phyloP scores from a whole-genome alignment of 2,113 vertebrate species.

The Cheilinus undulatus region DNA sequence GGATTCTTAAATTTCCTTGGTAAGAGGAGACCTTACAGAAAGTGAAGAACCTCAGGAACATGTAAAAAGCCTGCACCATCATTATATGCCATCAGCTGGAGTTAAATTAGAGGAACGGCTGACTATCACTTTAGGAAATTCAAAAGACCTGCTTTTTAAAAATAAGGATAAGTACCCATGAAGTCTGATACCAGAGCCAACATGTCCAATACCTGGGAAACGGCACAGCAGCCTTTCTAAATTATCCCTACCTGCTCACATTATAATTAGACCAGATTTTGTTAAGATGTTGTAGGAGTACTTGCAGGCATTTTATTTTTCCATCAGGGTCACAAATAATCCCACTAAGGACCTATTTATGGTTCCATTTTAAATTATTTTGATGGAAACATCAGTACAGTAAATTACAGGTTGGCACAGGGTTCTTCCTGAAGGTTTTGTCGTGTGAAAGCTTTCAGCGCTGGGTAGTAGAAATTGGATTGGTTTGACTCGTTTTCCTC shows the following conservation, averaged over 20 bases:
- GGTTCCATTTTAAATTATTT: conserved; percentile 1
- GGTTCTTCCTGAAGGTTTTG: conserved; percentile 13
- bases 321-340: conserved; percentile 9
- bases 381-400: not conserved
- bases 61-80: too few species aligned
- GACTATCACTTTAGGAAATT: too few species aligned
- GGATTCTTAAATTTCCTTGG: too few species aligned
- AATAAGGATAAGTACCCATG: too few species aligned
- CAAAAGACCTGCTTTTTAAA: too few species aligned
- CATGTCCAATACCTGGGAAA: too few species aligned
- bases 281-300: not conserved
- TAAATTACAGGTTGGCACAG: conserved; percentile 12
- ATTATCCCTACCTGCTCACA: not conserved
- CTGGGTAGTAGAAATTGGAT: conserved; percentile 10
- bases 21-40: too few species aligned
- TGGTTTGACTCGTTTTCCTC: conserved; percentile 27
- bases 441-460: conserved; percentile 37
- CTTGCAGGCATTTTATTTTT: conserved; percentile 3
- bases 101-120: too few species aligned
- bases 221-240: not conserved
- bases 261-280: not conserved
- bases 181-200: too few species aligned
- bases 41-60: too few species aligned
- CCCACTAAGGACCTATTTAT: conserved; percentile 4
- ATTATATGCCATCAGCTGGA: too few species aligned